These are phyloP conservation scores for Antigone vipio DNA, from an alignment of 2,113 vertebrate species.

Conservation along the genomic window DNA sequence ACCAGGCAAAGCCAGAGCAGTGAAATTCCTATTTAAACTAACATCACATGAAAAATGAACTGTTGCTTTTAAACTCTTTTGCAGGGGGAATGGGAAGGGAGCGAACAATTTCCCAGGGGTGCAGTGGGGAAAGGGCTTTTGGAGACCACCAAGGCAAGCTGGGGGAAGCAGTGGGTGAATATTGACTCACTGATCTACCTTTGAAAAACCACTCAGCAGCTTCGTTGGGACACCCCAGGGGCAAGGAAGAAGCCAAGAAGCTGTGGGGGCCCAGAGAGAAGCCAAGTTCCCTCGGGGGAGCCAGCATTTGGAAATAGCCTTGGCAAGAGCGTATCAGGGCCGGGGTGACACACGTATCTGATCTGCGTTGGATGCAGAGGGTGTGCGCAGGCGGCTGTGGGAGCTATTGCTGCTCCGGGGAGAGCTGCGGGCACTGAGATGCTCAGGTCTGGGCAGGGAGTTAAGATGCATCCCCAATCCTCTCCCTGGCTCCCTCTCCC, in stretches of 20 bases:
- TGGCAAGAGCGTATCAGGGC: rapidly evolving
- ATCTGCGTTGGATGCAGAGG: background rate
- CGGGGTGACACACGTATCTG: rapidly evolving
- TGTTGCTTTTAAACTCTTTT: constrained; percentile 53
- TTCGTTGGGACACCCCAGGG: background rate
- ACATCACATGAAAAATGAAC: constrained; percentile 56
- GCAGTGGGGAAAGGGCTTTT: background rate
- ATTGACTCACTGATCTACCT: background rate
- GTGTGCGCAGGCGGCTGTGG: background rate
- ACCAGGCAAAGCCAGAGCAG: background rate
- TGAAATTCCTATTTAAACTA: constrained; percentile 43
- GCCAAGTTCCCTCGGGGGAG: background rate
- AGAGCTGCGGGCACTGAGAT: background rate
- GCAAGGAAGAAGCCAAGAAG: background rate
- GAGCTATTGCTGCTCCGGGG: background rate
- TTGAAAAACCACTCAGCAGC: background rate
- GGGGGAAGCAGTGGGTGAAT: background rate
- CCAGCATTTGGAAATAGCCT: background rate
- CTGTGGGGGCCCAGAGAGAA: background rate
- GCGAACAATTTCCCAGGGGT: background rate
- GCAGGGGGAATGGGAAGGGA: background rate
- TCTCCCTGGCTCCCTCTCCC: background rate
- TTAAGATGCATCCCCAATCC: background rate
- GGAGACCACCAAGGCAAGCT: background rate
- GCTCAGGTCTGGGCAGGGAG: background rate